These are phyloP conservation scores for Scomber japonicus DNA, from an alignment of 2,113 vertebrate genomes.

Conservation along the genomic window DNA sequence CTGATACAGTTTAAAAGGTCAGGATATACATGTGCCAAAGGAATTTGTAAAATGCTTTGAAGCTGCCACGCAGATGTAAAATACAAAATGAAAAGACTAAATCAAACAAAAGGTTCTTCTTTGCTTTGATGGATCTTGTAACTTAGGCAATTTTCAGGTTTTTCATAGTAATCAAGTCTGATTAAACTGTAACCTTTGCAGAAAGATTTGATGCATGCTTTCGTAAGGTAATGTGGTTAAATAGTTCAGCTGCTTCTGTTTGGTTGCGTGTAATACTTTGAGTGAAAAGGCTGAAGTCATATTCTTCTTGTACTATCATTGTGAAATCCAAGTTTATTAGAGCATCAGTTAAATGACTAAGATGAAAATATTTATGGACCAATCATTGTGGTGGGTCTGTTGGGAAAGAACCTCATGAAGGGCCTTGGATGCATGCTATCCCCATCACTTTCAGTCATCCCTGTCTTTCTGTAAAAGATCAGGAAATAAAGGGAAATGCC, in stretches of 20 bases:
- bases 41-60: conserved; percentile 1
- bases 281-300: not conserved
- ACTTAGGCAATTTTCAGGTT: no score
- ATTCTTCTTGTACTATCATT: conserved; percentile 1
- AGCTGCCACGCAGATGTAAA: no score
- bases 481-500: conserved; percentile 47
- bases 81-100: no score
- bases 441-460: conserved; percentile 48
- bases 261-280: conserved; percentile 2
- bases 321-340: conserved; percentile 36
- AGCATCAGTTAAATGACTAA: conserved; percentile 34
- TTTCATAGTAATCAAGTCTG: no score
- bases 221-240: not conserved
- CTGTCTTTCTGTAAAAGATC: conserved; percentile 40
- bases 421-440: conserved; percentile 24
- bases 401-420: conserved; percentile 11
- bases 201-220: not conserved
- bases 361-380: conserved; percentile 50
- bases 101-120: no score
- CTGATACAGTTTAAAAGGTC: not conserved
- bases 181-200: no score
- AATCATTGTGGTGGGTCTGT: conserved; percentile 52
- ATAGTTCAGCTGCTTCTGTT: not conserved
- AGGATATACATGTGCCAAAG: not conserved
- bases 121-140: no score